These are phyloP conservation scores for Poeciliopsis presidionis DNA, from an alignment of 2,797 vertebrate genomes.

Conservation along the genomic window DNA sequence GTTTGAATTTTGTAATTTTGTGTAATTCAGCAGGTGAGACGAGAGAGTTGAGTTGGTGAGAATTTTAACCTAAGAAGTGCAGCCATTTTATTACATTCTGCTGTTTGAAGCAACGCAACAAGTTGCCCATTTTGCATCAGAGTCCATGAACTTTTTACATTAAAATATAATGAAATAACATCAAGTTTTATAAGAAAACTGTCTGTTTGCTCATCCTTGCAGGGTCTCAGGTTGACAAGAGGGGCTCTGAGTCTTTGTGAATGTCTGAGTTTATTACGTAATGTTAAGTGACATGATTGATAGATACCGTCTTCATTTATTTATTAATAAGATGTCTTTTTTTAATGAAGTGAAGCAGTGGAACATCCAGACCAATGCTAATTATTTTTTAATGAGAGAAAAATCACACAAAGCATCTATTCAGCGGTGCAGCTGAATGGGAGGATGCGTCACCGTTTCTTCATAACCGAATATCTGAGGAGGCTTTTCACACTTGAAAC, in stretches of 20 bases:
- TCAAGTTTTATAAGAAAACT: not conserved
- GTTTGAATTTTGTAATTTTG: not conserved
- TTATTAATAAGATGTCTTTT: not conserved
- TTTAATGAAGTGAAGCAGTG: not conserved
- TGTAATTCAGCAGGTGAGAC: not conserved
- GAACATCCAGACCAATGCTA: conserved; percentile 2
- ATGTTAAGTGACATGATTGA: not conserved
- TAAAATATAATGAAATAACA: not conserved
- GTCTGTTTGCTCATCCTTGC: not conserved
- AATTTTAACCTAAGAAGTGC: not conserved
- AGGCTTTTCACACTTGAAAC: conserved; percentile 4
- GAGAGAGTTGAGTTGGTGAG: not conserved
- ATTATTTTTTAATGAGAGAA: conserved; percentile 5
- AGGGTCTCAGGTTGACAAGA: not conserved
- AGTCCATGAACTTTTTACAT: not conserved
- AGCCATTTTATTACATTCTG: not conserved
- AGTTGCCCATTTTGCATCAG: not conserved
- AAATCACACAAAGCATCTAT: conserved; percentile 5
- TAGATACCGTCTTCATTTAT: not conserved
- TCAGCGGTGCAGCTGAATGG: conserved; percentile 10
- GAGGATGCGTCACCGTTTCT: conserved; percentile 9
- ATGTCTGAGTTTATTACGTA: not conserved
- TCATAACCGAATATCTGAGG: conserved; percentile 6
- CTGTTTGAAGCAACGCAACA: not conserved
- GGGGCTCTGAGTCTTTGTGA: not conserved